Evolutionary conservation across 2,888 invertebrate species (phyloP).

Genomic region (Tachina fera): DNA sequence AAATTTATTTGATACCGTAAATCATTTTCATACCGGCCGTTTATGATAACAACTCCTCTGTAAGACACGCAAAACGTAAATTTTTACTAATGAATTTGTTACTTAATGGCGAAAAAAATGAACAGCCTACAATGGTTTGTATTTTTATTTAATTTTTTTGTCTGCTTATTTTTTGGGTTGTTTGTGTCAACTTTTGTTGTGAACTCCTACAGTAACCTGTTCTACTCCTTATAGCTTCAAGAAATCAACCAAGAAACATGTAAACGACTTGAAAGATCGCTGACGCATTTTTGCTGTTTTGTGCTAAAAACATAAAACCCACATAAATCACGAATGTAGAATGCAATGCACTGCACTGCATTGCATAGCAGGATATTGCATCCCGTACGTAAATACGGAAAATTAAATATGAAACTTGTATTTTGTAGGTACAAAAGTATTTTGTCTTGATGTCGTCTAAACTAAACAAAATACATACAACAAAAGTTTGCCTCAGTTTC

Average conservation of each 20-base stretch:
- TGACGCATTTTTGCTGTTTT: conserved; percentile 38
- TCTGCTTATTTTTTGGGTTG: background rate
- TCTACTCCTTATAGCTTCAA: background rate
- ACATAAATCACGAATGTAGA: conserved; percentile 54
- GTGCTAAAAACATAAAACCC: conserved; percentile 48
- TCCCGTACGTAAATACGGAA: background rate
- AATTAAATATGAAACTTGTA: background rate
- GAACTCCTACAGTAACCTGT: conserved; percentile 45
- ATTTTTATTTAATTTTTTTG: background rate
- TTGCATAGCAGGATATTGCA: background rate
- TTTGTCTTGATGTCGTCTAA: conserved; percentile 21
- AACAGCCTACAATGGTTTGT: background rate
- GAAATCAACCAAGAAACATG: conserved; percentile 5
- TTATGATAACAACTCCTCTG: conserved; percentile 44
- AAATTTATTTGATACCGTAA: conserved; percentile 40
- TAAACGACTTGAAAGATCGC: conserved; percentile 37
- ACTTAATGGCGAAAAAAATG: conserved; percentile 27
- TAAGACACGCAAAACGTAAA: conserved; percentile 12
- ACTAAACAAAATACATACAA: conserved; percentile 7
- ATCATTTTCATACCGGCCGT: conserved; percentile 43
- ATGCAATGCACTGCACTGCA: background rate
- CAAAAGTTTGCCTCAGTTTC: conserved; percentile 2
- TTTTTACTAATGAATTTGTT: conserved; percentile 55
- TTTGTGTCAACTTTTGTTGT: background rate
- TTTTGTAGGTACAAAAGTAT: conserved; percentile 38